Base-by-base conservation (phyloP, 2,113 vertebrate genomes). In the Haemorhous mexicanus region DNA sequence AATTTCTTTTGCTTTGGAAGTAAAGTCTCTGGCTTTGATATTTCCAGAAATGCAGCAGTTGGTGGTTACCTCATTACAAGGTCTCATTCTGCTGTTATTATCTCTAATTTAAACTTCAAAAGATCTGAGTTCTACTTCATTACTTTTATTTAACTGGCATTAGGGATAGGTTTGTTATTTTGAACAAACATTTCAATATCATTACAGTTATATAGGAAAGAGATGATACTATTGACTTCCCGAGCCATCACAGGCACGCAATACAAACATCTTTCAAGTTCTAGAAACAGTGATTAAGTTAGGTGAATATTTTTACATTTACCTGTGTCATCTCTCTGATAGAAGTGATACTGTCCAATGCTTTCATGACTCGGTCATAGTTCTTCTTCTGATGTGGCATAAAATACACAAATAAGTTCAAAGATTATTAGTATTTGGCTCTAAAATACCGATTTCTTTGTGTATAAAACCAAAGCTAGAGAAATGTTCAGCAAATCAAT, bases 321-420 rank as follows among this genome's bases (percentile, higher is more conserved):
- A 99, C 99, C 96, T 99, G 98, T 81, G 98, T 99, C 99, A 99
- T 99, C 96, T 99, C 99, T 98, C 99, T 98, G 88, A 99, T 99
- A 49, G 98, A 99, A 95, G 98, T 98, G 95, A 99, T 99, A 94
- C 99, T 99, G 91, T 99, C 98, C 95, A 99, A 89, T 15, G 99
- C 99, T 97, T 98, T 98, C 99, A 98, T 98, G 75, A 99, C 98
- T 85, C 99, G 97, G 76, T 99, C 98, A 91, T 99, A 99, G 96
- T 99, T 98, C 97, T 99, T 99, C 95, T 99, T 99, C 99, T 99
- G 89, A 87, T 91, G 39, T 91, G 96, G 89, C 30, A 77, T 16
- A 80, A 94, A 89, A 72, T 33, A 91, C 64, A 72, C 13, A 81
- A 93, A 67, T 46, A 59, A 2, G 47, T 74, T 44, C 43, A 61